Conservation (phyloP, 2,888 invertebrate species). For the Noctua pronuba region DNA sequence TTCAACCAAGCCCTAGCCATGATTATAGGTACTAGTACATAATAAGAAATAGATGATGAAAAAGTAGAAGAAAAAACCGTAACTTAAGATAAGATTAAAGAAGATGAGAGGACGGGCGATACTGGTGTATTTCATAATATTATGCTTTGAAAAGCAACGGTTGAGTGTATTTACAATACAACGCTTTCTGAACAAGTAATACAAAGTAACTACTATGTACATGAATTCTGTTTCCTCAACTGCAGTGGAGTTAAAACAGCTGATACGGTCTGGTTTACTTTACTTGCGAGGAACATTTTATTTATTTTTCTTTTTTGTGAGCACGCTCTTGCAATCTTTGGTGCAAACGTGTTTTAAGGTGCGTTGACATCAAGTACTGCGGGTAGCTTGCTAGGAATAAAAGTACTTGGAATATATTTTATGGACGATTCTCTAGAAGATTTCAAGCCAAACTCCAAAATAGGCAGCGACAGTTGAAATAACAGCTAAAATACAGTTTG, state of each 20-base stretch:
- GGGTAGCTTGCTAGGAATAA: slow-evolving; percentile 41
- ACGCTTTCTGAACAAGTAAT: slow-evolving; percentile 4
- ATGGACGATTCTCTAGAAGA: not conserved
- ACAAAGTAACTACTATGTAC: slow-evolving; percentile 7
- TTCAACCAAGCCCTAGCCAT: slow-evolving; percentile 22
- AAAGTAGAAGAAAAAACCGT: not conserved
- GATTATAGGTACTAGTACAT: not conserved
- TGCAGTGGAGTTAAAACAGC: slow-evolving; percentile 44
- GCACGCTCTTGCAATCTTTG: slow-evolving; percentile 55
- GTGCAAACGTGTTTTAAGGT: slow-evolving; percentile 64
- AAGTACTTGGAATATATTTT: slow-evolving; percentile 28
- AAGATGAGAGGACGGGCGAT: not conserved
- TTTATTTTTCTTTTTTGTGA: slow-evolving; percentile 54
- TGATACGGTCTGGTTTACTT: slow-evolving; percentile 54
- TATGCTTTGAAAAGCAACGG: not conserved
- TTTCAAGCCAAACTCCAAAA: not conserved
- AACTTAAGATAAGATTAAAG: not conserved
- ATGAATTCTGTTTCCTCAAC: slow-evolving; percentile 34
- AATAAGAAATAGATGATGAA: slow-evolving; percentile 11
- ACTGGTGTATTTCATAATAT: not conserved
- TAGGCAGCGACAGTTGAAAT: not conserved
- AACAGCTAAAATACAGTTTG: not conserved
- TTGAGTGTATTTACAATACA: not conserved
- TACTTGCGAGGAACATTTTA: slow-evolving; percentile 51
- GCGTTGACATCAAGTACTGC: slow-evolving; percentile 58